Base-by-base conservation (phyloP, 2,888 invertebrate genomes). In the Oxystoma pomonae region DNA sequence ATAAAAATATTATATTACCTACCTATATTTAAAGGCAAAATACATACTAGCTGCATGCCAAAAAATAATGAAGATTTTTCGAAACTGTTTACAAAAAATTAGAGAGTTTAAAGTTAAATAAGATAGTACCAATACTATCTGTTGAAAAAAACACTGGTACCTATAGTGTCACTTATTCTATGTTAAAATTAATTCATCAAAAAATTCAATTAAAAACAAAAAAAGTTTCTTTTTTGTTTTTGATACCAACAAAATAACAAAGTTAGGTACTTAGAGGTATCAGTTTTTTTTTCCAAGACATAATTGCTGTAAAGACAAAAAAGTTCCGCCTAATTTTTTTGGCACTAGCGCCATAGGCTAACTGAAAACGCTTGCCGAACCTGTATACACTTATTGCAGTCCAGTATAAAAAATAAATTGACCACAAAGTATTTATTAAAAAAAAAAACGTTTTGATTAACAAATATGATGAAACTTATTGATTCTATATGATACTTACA, bases 361-460 rank as follows among this genome's bases (percentile, higher is more conserved):
- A 35, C 3, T n/a, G 12, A 35, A 12, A 7, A 69, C 71, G 75
- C 77, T 76, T 75, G 73, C 75, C 73, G 70, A 74, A 75, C 74
- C 77, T 79, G 77, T 77, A 79, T 77, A 79, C 78, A 68, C 62
- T 73, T 52, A 66, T 35, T 77, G 78, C 78, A 80, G 79, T 80
- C 78, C 80, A 79, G 77, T 78, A 35, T 35, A 7, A 7, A 35
- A 3, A 35, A 7, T 7, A 35, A 79, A 77, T 76, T 79, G 81
- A 80, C 81, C 81, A 81, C 79, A 77, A 69, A 75, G 76, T 73
- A 74, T 75, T 53, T 16, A 53, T 16, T 53, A 53, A 17, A 53
- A 17, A 17, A 53, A 17, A 53, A 17, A 17, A 35, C 5, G 3
- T 35, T 60, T 62, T 65, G 58, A 66, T 66, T 64, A 64, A 62